Evolutionary conservation across 2,113 vertebrate species (phyloP).

Genomic region (Proteles cristata): DNA sequence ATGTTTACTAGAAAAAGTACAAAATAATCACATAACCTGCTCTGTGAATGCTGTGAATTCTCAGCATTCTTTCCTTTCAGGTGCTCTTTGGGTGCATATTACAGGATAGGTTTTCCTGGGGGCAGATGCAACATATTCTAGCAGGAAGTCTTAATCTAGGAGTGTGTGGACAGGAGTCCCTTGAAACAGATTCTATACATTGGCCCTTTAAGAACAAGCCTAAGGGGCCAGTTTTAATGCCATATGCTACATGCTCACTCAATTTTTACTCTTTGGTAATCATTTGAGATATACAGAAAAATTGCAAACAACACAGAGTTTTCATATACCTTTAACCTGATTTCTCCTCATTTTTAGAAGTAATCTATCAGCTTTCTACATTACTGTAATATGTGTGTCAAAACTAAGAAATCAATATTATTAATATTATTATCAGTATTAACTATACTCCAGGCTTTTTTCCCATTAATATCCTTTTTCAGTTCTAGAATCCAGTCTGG

Average conservation of each 20-base stretch:
- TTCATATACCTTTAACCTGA: background rate
- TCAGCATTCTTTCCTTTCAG: background rate
- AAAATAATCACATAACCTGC: background rate
- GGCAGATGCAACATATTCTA: background rate
- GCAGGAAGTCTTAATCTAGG: background rate
- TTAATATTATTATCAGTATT: background rate
- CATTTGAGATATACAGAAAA: constrained; percentile 6
- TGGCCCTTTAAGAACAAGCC: background rate
- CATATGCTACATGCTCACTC: background rate
- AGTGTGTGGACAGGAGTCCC: background rate
- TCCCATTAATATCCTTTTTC: background rate
- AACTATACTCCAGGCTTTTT: background rate
- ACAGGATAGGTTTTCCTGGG: background rate
- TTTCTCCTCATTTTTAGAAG: background rate
- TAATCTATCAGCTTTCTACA: background rate
- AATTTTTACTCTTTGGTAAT: background rate
- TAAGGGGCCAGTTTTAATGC: background rate
- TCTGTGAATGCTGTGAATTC: background rate
- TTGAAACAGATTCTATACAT: background rate
- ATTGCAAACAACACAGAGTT: background rate
- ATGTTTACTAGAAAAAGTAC: background rate
- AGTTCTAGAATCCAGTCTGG: background rate
- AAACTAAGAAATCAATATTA: background rate
- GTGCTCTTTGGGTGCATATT: background rate
- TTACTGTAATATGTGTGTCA: background rate